Percentiles rank a stretch among this genome's conserved stretches.
These are phyloP conservation scores for Brachypalpus laphriformis DNA, from an alignment of 2,888 invertebrate species.

Conservation along the genomic window DNA sequence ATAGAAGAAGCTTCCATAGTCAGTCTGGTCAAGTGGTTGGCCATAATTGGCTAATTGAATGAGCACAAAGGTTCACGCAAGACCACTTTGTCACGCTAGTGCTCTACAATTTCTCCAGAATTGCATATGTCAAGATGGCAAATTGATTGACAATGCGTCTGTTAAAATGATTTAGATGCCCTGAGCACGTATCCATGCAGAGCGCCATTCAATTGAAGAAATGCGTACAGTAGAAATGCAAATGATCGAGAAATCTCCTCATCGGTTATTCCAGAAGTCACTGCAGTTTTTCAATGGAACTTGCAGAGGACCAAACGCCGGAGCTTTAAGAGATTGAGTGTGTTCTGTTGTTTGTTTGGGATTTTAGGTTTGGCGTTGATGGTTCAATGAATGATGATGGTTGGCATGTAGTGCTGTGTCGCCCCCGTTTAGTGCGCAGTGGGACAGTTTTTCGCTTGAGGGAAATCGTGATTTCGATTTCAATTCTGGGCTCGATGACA, in stretches of 20 bases:
- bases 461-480: slow-evolving; percentile 63
- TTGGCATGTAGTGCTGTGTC: slow-evolving; percentile 1
- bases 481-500: slow-evolving; percentile 40
- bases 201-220: slow-evolving; percentile 33
- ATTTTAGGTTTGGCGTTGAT: slow-evolving; percentile 29
- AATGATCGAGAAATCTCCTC: slow-evolving; percentile 44
- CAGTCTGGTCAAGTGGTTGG: slow-evolving; percentile 48
- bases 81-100: slow-evolving; percentile 36
- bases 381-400: slow-evolving; percentile 53
- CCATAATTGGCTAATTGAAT: slow-evolving; percentile 66
- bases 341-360: slow-evolving; percentile 23
- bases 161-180: slow-evolving; percentile 55
- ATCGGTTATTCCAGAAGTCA: slow-evolving; percentile 56
- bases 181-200: slow-evolving; percentile 49
- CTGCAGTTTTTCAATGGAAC: slow-evolving; percentile 46
- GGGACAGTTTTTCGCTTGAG: neutral
- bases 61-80: slow-evolving; percentile 62
- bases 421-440: slow-evolving; percentile 15
- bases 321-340: slow-evolving; percentile 17
- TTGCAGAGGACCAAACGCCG: neutral
- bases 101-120: slow-evolving; percentile 67
- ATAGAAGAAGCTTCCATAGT: neutral
- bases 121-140: slow-evolving; percentile 45
- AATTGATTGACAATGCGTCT: slow-evolving; percentile 73
- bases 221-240: slow-evolving; percentile 53